Evolutionary conservation across 1,140 invertebrate species (phyloP).

Genomic region (Solenopsis invicta): DNA sequence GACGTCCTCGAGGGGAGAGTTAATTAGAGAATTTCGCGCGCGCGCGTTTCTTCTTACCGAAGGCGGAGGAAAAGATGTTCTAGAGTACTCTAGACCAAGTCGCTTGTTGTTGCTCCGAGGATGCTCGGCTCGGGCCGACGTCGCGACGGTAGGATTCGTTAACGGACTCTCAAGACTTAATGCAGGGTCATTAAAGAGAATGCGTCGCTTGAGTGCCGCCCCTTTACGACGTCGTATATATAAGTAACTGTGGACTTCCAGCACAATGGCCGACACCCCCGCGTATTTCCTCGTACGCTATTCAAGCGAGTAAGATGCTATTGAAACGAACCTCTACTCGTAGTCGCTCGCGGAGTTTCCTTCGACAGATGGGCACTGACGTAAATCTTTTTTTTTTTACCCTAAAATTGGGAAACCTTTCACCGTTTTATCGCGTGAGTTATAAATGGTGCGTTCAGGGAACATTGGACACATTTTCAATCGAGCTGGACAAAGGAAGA

Average conservation of each 20-base stretch:
- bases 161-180: constrained; percentile 53
- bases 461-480: constrained; percentile 7
- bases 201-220: not conserved
- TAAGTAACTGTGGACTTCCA: constrained; percentile 10
- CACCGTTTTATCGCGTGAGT: not conserved
- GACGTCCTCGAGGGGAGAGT: not conserved
- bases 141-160: constrained; percentile 38
- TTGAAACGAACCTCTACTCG: constrained; percentile 31
- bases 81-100: not conserved
- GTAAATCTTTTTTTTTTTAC: constrained; percentile 40
- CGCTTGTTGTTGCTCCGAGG: not conserved
- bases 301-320: constrained; percentile 17
- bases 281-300: not conserved
- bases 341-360: not conserved
- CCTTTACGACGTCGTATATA: constrained; percentile 28
- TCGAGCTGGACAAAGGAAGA: constrained; percentile 15
- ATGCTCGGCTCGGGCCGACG: not conserved
- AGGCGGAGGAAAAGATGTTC: not conserved
- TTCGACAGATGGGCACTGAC: not conserved
- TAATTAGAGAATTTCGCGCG: constrained; percentile 49
- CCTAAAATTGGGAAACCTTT: not conserved
- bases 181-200: constrained; percentile 40
- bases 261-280: constrained; percentile 27
- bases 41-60: not conserved
- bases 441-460: not conserved